phyloP scores from a whole-genome alignment of 1,140 invertebrate genomes.

The Centruroides sculpturatus region DNA sequence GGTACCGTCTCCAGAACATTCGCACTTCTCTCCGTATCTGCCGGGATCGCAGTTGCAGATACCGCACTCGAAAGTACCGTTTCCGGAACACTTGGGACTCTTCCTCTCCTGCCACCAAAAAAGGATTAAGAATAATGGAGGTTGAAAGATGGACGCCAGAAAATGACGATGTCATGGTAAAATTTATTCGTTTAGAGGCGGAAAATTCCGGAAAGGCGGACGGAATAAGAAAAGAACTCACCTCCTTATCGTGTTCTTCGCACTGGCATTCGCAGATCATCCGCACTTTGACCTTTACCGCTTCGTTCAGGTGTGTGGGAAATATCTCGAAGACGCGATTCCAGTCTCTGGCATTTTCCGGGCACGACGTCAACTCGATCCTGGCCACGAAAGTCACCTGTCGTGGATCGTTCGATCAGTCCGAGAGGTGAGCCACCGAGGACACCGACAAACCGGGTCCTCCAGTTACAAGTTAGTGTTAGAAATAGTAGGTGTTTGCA shows the following conservation, averaged over 20 bases:
- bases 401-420: too few species aligned
- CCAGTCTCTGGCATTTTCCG: background rate
- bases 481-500: too few species aligned
- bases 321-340: conserved; percentile 63
- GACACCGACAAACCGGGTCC: too few species aligned
- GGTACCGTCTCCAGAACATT: conserved; percentile 38
- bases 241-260: conserved; percentile 36
- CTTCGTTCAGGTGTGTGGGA: conserved; percentile 79
- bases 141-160: background rate
- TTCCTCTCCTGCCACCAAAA: background rate
- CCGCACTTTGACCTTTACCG: conserved; percentile 61
- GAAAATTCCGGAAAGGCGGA: background rate
- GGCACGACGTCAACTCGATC: conserved; percentile 3
- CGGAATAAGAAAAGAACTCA: background rate
- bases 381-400: conserved; percentile 4
- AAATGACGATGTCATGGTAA: background rate
- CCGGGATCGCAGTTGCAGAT: conserved; percentile 63
- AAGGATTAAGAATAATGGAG: too few species aligned
- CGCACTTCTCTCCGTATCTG: conserved; percentile 66
- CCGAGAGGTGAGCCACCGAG: too few species aligned
- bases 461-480: too few species aligned
- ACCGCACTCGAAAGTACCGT: conserved; percentile 51
- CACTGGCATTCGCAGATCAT: conserved; percentile 79
- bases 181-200: background rate
- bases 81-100: conserved; percentile 7